Conservation (phyloP, 2,888 invertebrate species). For the Platycheirus albimanus region DNA sequence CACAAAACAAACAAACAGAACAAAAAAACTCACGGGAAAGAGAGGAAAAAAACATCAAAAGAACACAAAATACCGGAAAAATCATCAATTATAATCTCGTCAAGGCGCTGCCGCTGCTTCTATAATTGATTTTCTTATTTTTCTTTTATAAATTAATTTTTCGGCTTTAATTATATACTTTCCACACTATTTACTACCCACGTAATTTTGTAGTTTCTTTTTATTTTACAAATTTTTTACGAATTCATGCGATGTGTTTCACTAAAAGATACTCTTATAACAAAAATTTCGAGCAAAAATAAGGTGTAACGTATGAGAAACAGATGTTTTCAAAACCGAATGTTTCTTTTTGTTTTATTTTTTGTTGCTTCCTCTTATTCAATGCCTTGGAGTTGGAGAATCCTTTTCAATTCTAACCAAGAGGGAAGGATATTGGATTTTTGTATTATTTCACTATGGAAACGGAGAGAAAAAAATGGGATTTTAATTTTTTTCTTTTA, state of each 20-base stretch:
- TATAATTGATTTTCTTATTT: constrained; percentile 58
- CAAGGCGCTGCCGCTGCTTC: constrained; percentile 24
- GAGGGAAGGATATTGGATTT: constrained; percentile 14
- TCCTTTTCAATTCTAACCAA: background rate
- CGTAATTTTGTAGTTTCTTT: constrained; percentile 44
- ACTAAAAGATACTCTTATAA: constrained; percentile 70
- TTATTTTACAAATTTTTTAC: constrained; percentile 50
- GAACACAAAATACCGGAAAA: constrained; percentile 36
- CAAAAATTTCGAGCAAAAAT: constrained; percentile 19
- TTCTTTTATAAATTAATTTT: constrained; percentile 33
- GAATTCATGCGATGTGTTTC: constrained; percentile 59
- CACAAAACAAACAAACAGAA: constrained; percentile 35
- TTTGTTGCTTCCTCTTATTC: constrained; percentile 6
- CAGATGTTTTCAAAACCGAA: constrained; percentile 63
- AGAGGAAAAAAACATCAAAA: constrained; percentile 22
- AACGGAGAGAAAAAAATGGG: constrained; percentile 1
- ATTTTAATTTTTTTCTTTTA: background rate
- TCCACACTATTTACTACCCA: constrained; percentile 56
- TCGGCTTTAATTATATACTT: constrained; percentile 35
- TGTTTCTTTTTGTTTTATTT: constrained; percentile 44
- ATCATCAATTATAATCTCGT: constrained; percentile 47
- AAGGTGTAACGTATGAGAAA: constrained; percentile 53
- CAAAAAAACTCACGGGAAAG: too few relatives aligned
- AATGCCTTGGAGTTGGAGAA: background rate
- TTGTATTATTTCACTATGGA: constrained; percentile 14